Evolutionary conservation across 2,888 invertebrate genomes (phyloP).

Genomic region (Lacanobia wlatinum): DNA sequence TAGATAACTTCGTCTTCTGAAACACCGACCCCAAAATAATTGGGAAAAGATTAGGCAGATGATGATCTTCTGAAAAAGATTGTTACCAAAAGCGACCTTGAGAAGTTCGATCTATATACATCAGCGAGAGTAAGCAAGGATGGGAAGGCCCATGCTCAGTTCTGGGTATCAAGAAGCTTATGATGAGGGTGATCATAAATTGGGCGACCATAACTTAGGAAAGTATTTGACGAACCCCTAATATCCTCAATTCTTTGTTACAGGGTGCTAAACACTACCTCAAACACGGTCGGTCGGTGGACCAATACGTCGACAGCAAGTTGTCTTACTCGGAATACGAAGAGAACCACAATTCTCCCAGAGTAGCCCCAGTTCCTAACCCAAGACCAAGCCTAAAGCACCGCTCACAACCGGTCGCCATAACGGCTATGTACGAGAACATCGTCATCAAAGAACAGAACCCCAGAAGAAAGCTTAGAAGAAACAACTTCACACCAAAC

Average conservation of each 20-base stretch:
- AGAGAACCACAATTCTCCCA: constrained; percentile 85
- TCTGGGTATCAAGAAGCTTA: neutral
- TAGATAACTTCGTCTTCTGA: too few relatives aligned
- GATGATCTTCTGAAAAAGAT: neutral
- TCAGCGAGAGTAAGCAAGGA: neutral
- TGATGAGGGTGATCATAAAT: neutral
- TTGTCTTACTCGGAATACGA: constrained; percentile 90
- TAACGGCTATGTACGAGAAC: constrained; percentile 94
- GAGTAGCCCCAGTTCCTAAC: constrained; percentile 86
- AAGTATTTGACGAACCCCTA: neutral
- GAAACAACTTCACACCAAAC: constrained; percentile 91
- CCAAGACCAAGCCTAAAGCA: constrained; percentile 86
- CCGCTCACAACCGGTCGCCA: constrained; percentile 93
- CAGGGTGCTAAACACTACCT: constrained; percentile 91
- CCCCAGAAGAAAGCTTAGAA: constrained; percentile 93
- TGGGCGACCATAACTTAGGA: too few relatives aligned
- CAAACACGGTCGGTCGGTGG: constrained; percentile 93
- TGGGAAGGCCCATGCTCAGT: neutral
- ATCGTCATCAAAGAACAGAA: constrained; percentile 93
- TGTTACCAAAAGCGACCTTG: neutral
- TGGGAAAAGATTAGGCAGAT: too few relatives aligned
- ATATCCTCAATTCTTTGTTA: constrained; percentile 74
- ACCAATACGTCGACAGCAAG: constrained; percentile 94
- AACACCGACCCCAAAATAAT: too few relatives aligned
- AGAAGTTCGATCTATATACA: neutral